phyloP scores from a whole-genome alignment of 2,888 invertebrate species.

The Drosophila koepferae region DNA sequence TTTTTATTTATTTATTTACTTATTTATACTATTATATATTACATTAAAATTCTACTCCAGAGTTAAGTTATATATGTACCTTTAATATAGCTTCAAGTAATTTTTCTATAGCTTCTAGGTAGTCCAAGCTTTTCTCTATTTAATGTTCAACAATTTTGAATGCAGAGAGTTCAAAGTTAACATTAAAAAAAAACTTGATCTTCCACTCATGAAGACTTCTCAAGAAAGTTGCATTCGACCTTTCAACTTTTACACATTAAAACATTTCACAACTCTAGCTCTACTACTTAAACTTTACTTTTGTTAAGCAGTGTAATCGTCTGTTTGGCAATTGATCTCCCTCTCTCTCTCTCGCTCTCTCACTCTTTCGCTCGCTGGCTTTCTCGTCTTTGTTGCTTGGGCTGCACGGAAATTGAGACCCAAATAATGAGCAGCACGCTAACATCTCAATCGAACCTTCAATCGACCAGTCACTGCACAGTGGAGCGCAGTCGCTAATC shows the following conservation, averaged over 20 bases:
- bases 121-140: background rate
- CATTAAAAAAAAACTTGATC: background rate
- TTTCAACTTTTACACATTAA: background rate
- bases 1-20: background rate
- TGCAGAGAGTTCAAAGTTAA: background rate
- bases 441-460: slow-evolving; percentile 75
- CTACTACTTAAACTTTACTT: background rate
- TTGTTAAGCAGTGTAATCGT: slow-evolving; percentile 49
- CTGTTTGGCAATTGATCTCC: slow-evolving; percentile 66
- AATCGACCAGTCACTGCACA: slow-evolving; percentile 65
- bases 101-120: no score
- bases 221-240: background rate
- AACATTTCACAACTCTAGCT: background rate
- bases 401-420: slow-evolving; percentile 69
- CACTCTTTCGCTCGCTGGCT: slow-evolving; percentile 19
- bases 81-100: no score
- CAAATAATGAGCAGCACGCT: slow-evolving; percentile 74
- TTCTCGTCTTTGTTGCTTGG: slow-evolving; percentile 24
- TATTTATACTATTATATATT: no score
- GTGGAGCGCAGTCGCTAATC: slow-evolving; percentile 38
- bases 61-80: no score
- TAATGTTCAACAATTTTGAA: background rate
- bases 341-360: background rate
- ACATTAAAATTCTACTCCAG: no score
- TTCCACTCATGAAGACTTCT: no score